Base-by-base conservation (phyloP, 2,888 invertebrate genomes). In the Callosobruchus maculatus region DNA sequence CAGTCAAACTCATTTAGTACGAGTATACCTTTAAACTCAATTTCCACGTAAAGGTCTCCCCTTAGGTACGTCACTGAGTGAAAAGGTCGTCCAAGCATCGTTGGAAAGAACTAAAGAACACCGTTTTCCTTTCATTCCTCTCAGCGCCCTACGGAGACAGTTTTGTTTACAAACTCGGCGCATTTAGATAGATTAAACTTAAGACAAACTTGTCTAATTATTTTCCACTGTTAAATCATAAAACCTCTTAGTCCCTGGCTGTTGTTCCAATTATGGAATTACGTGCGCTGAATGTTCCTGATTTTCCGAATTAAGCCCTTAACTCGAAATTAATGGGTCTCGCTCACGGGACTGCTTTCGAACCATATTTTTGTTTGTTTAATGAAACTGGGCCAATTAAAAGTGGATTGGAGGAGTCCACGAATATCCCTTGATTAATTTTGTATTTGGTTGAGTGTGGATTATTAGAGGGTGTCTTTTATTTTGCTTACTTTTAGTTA, bases 191-290 rank as follows among this genome's bases (percentile, higher is more conserved):
- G 49, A 49, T 49, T 49, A 49, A 70, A 73, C 67, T 70, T 69
- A 70, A 70, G 68, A 70, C 73, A 73, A 73, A 73, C 68, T 70
- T 70, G 70, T 73, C 73, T 73, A 73, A 73, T 73, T 73, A 73
- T 73, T 73, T 73, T 67, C 71, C 68, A 70, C 49, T 49, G 49
- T 49, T 49, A 49, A 49, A 49, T 49, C 49, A 49, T 49, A 49
- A 49, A 7, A 49, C 49, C 49, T 49, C 49, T 49, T 49, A 49
- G 13, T 7, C 49, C 49, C 26, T 26, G 26, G 7, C 3, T 26
- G 7, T 26, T 26, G 7, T 26, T 26, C 26, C 49, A 49, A 49
- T 49, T 49, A 49, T 49, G 49, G 49, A 49, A 49, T 49, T 49
- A 49, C 49, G 49, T 49, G 49, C 49, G 13, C 9, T 49, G 49